Conservation (phyloP, 2,113 vertebrate genomes). For the Morone saxatilis region DNA sequence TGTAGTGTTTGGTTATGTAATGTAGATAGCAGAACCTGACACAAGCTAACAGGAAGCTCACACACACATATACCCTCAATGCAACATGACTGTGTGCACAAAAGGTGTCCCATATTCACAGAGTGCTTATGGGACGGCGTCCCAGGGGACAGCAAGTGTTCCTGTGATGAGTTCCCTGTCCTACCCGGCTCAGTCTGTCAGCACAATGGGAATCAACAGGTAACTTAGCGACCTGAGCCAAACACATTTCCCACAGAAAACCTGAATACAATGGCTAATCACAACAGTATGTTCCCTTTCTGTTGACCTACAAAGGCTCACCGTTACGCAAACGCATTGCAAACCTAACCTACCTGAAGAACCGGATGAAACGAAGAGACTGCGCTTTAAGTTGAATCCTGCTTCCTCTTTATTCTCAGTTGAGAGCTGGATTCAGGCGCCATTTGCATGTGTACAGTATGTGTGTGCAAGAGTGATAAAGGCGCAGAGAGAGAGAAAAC, state of each 20-base stretch:
- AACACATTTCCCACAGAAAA: slow-evolving; percentile 39
- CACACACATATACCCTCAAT: slow-evolving; percentile 26
- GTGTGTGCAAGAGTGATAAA: slow-evolving; percentile 58
- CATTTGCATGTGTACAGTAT: slow-evolving; percentile 52
- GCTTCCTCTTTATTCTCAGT: slow-evolving; percentile 32
- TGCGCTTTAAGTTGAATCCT: slow-evolving; percentile 10
- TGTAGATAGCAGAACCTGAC: slow-evolving; percentile 27
- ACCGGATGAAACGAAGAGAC: neutral
- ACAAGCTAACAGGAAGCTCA: slow-evolving; percentile 45
- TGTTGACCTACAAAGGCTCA: slow-evolving; percentile 29
- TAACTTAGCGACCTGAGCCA: slow-evolving; percentile 56
- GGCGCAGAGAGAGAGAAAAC: slow-evolving; percentile 51
- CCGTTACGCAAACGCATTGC: neutral
- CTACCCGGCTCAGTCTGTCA: slow-evolving; percentile 30
- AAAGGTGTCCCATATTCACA: slow-evolving; percentile 60
- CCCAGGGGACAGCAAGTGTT: slow-evolving; percentile 44
- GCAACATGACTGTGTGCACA: slow-evolving; percentile 40
- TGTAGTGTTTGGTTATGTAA: slow-evolving; percentile 34
- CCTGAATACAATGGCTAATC: slow-evolving; percentile 37
- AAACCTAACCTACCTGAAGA: slow-evolving; percentile 49
- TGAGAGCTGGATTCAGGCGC: neutral
- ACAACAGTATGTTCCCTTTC: slow-evolving; percentile 22
- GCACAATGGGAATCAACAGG: slow-evolving; percentile 67
- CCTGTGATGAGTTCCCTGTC: slow-evolving; percentile 43
- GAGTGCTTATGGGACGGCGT: slow-evolving; percentile 40